Evolutionary conservation across 2,113 vertebrate genomes (phyloP), one percentile per base, ranked within the genome.

Genomic region (Labrus mixtus): DNA sequence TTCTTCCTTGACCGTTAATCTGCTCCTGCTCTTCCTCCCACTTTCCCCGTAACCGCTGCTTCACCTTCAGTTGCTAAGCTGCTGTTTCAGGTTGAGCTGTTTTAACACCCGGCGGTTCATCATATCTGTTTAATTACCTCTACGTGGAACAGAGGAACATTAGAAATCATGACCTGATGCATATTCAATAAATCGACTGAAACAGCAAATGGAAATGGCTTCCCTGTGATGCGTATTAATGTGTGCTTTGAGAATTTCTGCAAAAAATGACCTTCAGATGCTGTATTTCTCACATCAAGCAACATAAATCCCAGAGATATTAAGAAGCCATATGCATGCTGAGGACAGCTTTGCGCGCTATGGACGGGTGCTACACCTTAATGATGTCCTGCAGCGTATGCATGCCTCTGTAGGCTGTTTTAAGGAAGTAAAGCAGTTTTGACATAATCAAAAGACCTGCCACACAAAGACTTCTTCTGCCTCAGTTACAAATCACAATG

Each of bases 41-140:
- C 39, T 53, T 33, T 61, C 11, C 60, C 51, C 50, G 23, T 72
- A 68, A 82, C 90, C 51, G 68, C 62, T 73, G 56, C 78, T 55
- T 84, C 59, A 67, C 80, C 81, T 82, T 39, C 50, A 68, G 87
- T 88, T 90, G 87, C 89, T 90, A 85, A 78, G 86, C 91, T 76
- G 65, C 73, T 46, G 53, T 80, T 82, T 88, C 82, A 78, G 87
- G 86, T 87, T 90, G 86, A 91, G 79, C 78, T 87, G 91, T 82
- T 92, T 88, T 93, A 93, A 89, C 85, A 71, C 73, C 63, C 46
- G 2, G 50, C 65, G 54, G 79, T 90, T 76, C 83, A 90, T 91
- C 88, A 87, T 83, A 87, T 82, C 87, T 68, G 4, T 88, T 93
- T 91, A 91, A 92, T 92, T 92, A 90, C 88, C 79, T 78, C 68